Evolutionary conservation across 1,140 invertebrate species (phyloP).

Genomic region (Zaprionus nigranus): DNA sequence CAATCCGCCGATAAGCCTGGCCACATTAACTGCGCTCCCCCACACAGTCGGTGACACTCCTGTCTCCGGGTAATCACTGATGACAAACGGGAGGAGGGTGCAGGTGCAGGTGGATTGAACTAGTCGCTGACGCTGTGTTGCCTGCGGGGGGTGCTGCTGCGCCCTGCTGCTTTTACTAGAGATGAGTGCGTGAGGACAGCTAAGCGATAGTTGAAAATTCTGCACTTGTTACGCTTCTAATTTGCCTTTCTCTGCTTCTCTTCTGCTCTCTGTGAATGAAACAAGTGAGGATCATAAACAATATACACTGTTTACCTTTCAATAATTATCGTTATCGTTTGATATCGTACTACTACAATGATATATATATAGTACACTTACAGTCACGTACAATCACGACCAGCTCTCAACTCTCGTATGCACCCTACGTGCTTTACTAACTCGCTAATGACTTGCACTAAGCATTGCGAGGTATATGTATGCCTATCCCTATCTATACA

Average conservation of each 20-base stretch:
- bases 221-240: too few relatives aligned
- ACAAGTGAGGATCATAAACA: not conserved
- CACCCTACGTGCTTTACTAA: not conserved
- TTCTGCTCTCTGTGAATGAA: not conserved
- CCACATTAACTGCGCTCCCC: slow-evolving; percentile 26
- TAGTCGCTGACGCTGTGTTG: not conserved
- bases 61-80: not conserved
- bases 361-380: not conserved
- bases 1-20: slow-evolving; percentile 71
- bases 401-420: not conserved
- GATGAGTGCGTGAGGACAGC: not conserved
- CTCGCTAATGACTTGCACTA: slow-evolving; percentile 8
- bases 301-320: not conserved
- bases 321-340: not conserved
- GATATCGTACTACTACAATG: not conserved
- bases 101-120: not conserved
- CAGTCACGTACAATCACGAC: not conserved
- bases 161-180: not conserved
- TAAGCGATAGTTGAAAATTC: not conserved
- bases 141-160: not conserved
- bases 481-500: not conserved
- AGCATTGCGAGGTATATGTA: not conserved
- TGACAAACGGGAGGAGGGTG: not conserved
- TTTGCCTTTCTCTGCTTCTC: too few relatives aligned
- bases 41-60: not conserved